phyloP scores from a whole-genome alignment of 2,888 invertebrate species.

The Meteorus colon region DNA sequence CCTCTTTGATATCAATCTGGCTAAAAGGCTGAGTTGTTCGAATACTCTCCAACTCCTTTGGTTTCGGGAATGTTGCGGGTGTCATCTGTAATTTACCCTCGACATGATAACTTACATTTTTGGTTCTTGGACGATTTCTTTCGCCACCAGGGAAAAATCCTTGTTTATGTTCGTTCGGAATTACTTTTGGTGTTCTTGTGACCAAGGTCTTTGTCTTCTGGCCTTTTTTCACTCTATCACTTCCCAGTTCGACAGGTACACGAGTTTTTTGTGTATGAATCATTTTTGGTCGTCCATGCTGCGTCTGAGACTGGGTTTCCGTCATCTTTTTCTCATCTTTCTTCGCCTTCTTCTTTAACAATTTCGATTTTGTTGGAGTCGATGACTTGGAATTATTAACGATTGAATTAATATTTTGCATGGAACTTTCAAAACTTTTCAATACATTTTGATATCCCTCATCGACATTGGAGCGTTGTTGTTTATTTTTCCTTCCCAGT shows the following conservation, averaged over 20 bases:
- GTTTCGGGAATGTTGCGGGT: conserved; percentile 75
- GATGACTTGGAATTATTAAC: conserved; percentile 72
- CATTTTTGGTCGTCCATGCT: conserved; percentile 81
- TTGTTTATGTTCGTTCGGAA: conserved; percentile 68
- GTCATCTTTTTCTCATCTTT: conserved; percentile 67
- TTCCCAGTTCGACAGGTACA: conserved; percentile 74
- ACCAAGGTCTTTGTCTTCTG: conserved; percentile 78
- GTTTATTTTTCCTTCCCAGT: conserved; percentile 67
- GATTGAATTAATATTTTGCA: conserved; percentile 72
- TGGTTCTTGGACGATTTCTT: conserved; percentile 76
- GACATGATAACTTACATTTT: conserved; percentile 79
- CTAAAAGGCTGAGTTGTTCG: not conserved
- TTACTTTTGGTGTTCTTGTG: conserved; percentile 75
- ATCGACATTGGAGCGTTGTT: conserved; percentile 63
- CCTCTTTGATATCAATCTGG: conserved; percentile 50
- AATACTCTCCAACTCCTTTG: conserved; percentile 55
- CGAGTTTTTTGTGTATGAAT: conserved; percentile 83
- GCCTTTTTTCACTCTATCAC: conserved; percentile 75
- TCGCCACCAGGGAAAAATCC: conserved; percentile 73
- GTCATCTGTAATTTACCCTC: conserved; percentile 75
- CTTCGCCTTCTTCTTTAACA: conserved; percentile 66
- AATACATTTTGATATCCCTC: conserved; percentile 70
- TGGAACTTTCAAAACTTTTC: conserved; percentile 69
- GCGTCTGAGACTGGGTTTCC: conserved; percentile 68
- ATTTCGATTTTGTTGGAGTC: conserved; percentile 64